Conservation (phyloP, 1,140 invertebrate genomes). For the Galleria mellonella region DNA sequence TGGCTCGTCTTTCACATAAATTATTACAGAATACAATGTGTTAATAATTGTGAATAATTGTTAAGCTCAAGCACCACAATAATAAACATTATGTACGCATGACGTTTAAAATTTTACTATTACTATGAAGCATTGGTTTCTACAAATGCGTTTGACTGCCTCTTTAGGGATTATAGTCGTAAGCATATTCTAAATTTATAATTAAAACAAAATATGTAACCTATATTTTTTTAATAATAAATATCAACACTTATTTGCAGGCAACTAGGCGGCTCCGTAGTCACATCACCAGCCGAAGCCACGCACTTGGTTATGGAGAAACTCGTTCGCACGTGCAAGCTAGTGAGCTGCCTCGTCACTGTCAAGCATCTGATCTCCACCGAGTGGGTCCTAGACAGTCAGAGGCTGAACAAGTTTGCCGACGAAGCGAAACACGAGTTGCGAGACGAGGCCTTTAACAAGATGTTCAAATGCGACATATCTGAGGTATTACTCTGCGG, state of each 20-base stretch:
- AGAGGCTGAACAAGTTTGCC: slow-evolving; percentile 84
- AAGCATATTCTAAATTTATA: too few species aligned
- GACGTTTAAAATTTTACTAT: too few species aligned
- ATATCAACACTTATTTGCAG: slow-evolving; percentile 64
- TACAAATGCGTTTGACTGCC: too few species aligned
- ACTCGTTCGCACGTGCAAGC: slow-evolving; percentile 87
- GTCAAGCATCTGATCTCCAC: slow-evolving; percentile 86
- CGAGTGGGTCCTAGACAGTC: slow-evolving; percentile 90
- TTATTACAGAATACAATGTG: too few species aligned
- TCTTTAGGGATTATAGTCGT: too few species aligned
- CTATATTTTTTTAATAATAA: too few species aligned
- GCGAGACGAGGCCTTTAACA: slow-evolving; percentile 85
- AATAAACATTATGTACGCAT: too few species aligned
- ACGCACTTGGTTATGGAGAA: slow-evolving; percentile 91
- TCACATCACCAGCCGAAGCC: slow-evolving; percentile 81
- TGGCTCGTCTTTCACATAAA: too few species aligned
- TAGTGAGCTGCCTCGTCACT: slow-evolving; percentile 86
- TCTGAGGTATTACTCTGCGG: slow-evolving; percentile 78
- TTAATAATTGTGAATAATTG: too few species aligned
- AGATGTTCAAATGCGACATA: slow-evolving; percentile 85
- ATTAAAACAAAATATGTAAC: too few species aligned
- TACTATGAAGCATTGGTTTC: too few species aligned
- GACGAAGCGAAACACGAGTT: slow-evolving; percentile 82
- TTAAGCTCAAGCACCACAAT: too few species aligned
- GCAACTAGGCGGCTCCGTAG: slow-evolving; percentile 87